Evolutionary conservation across 2,888 invertebrate species (phyloP).

Genomic region (Tanypteryx hageni): DNA sequence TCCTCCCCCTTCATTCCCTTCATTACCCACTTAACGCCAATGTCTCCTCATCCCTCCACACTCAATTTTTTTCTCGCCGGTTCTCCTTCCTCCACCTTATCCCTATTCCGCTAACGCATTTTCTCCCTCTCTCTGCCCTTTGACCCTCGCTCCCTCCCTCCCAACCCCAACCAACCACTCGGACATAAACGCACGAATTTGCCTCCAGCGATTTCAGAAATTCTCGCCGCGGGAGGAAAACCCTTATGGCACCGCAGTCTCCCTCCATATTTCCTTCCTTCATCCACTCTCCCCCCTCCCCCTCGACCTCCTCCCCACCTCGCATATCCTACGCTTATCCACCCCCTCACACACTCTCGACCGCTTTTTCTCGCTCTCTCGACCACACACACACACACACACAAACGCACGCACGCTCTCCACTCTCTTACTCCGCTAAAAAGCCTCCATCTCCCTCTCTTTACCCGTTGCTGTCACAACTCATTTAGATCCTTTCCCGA

Average conservation of each 20-base stretch:
- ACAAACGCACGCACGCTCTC: too few species aligned
- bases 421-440: neutral
- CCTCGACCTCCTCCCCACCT: neutral
- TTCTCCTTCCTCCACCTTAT: too few species aligned
- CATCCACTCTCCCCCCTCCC: neutral
- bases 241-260: neutral
- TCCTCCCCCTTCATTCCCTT: too few species aligned
- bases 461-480: constrained; percentile 33
- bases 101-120: neutral
- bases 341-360: neutral
- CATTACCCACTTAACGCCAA: too few species aligned
- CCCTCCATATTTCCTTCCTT: neutral
- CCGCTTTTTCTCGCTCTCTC: neutral
- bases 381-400: neutral
- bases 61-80: too few species aligned
- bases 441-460: neutral
- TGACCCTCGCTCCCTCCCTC: neutral
- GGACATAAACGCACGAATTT: neutral
- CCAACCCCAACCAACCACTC: neutral
- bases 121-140: neutral
- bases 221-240: neutral
- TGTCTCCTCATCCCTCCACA: too few species aligned
- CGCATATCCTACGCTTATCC: neutral
- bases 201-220: neutral
- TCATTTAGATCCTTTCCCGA: constrained; percentile 49